Percentiles rank a stretch among this genome's conserved stretches.
Evolutionary conservation across 2,797 vertebrate species (phyloP).

Genomic region (Propithecus perrieri): DNA sequence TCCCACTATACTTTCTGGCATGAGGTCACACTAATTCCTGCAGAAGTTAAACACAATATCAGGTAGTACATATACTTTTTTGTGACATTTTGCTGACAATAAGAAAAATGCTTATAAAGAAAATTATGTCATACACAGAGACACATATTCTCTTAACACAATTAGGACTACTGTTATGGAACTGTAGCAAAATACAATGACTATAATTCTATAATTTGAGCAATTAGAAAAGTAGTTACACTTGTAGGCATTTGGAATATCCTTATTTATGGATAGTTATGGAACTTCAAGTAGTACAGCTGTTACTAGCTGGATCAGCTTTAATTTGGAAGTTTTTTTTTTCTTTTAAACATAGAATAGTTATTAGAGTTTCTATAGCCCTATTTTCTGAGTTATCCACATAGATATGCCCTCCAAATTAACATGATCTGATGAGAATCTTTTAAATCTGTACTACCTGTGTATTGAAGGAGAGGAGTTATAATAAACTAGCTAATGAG

Average conservation of each 20-base stretch:
- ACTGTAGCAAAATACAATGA: neutral
- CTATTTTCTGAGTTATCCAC: neutral
- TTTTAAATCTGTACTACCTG: neutral
- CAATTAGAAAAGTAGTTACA: neutral
- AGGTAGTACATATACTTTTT: neutral
- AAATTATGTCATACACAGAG: neutral
- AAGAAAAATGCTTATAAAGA: neutral
- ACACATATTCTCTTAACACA: neutral
- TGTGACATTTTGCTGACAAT: neutral
- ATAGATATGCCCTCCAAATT: neutral
- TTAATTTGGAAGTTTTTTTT: neutral
- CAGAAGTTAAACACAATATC: neutral
- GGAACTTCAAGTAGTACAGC: neutral
- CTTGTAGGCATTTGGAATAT: neutral
- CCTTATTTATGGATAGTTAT: neutral
- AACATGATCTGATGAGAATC: neutral
- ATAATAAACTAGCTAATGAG: neutral
- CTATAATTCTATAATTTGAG: neutral
- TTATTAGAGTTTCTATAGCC: neutral
- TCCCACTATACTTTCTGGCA: neutral
- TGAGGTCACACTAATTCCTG: neutral
- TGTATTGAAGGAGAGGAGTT: neutral
- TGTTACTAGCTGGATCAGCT: neutral
- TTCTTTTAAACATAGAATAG: neutral
- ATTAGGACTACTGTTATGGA: neutral